A percentile compares a stretch with the other conserved stretches of the same genome.
Conservation (phyloP, 1,140 invertebrate genomes). For the Eciton burchellii region DNA sequence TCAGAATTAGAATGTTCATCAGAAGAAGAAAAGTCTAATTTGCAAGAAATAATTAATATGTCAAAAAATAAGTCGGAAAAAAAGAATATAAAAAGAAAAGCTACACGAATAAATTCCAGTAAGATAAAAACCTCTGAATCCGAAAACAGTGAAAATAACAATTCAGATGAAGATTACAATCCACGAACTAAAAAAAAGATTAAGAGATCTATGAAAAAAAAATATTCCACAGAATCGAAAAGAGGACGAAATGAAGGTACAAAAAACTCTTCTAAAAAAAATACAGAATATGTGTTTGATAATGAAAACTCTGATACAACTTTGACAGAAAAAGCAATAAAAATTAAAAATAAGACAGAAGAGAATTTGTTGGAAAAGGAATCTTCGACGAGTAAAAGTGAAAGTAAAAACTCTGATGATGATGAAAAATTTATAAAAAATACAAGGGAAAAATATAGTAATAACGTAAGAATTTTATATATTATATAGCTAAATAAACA, state of each 20-base stretch:
- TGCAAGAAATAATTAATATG: constrained; percentile 31
- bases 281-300: constrained; percentile 21
- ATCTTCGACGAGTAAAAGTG: constrained; percentile 53
- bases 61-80: constrained; percentile 50
- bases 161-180: constrained; percentile 80
- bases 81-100: constrained; percentile 67
- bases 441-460: constrained; percentile 62
- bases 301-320: constrained; percentile 46
- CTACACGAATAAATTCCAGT: constrained; percentile 70
- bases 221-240: constrained; percentile 55
- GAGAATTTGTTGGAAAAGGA: constrained; percentile 33
- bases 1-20: constrained; percentile 81
- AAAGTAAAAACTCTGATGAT: constrained; percentile 58
- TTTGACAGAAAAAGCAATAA: background rate
- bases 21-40: constrained; percentile 74
- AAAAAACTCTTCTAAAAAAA: constrained; percentile 55
- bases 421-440: constrained; percentile 27
- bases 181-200: constrained; percentile 79
- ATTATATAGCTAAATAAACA: constrained; percentile 7
- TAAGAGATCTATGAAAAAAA: constrained; percentile 66
- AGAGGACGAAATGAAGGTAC: constrained; percentile 64
- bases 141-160: constrained; percentile 77
- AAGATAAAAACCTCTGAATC: constrained; percentile 74
- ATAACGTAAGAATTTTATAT: constrained; percentile 35
- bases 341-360: constrained; percentile 27